Evolutionary conservation across 2,797 vertebrate species (phyloP).

Genomic region (Pempheris klunzingeri): DNA sequence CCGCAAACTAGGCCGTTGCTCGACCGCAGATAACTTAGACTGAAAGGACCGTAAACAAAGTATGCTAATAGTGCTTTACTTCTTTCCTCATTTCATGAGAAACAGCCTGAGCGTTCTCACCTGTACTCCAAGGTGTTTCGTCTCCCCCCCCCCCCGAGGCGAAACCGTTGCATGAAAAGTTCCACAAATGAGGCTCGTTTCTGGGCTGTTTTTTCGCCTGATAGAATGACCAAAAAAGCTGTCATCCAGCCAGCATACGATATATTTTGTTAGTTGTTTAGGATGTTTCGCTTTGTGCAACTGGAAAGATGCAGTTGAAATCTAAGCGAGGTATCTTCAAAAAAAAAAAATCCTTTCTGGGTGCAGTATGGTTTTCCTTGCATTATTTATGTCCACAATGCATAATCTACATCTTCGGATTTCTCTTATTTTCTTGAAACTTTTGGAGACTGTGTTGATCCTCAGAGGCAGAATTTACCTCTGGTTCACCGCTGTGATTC

Average conservation of each 20-base stretch:
- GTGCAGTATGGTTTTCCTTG: slow-evolving; percentile 31
- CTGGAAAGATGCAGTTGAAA: neutral
- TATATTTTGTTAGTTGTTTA: neutral
- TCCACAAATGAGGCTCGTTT: slow-evolving; percentile 18
- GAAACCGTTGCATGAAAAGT: neutral
- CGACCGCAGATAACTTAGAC: neutral
- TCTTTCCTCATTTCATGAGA: neutral
- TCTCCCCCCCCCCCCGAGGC: neutral
- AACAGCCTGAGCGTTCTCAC: slow-evolving; percentile 3
- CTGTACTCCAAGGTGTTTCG: neutral
- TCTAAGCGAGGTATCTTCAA: slow-evolving; percentile 15
- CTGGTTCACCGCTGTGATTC: slow-evolving; percentile 27
- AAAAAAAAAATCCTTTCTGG: slow-evolving; percentile 8
- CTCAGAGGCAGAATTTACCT: slow-evolving; percentile 34
- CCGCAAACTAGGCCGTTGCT: neutral
- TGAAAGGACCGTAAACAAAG: slow-evolving; percentile 7
- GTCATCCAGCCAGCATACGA: neutral
- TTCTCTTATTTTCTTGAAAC: slow-evolving; percentile 18
- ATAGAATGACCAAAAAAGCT: neutral
- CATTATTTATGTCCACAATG: slow-evolving; percentile 56
- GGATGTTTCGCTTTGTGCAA: slow-evolving; percentile 10
- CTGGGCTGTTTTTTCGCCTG: neutral
- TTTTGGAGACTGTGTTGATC: slow-evolving; percentile 8
- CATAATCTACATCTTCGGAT: slow-evolving; percentile 38
- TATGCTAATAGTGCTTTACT: neutral